Percentiles rank a stretch among this genome's conserved stretches.
phyloP scores from a whole-genome alignment of 2,113 vertebrate species.

The Ammodramus savannarum region DNA sequence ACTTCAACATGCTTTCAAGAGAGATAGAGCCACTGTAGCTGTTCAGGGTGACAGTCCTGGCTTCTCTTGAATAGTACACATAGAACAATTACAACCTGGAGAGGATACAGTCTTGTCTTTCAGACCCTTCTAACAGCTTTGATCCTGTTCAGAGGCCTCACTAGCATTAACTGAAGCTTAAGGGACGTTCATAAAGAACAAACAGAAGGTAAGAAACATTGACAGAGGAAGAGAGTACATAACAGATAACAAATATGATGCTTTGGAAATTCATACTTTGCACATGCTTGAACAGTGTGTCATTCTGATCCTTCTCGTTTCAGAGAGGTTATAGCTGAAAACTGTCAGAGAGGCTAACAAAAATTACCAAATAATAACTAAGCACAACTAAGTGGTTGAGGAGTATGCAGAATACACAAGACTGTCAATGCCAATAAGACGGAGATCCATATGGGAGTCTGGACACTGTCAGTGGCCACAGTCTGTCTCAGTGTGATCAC shows the following conservation, averaged over 20 bases:
- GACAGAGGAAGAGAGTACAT: neutral
- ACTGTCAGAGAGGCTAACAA: neutral
- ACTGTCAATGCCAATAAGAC: neutral
- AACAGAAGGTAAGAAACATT: neutral
- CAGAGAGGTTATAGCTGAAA: neutral
- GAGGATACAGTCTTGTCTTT: neutral
- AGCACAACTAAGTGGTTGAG: neutral
- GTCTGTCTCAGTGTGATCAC: neutral
- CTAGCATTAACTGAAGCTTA: neutral
- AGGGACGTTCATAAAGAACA: neutral
- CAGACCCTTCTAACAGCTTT: neutral
- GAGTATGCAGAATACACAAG: neutral
- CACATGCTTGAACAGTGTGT: neutral
- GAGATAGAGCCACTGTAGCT: neutral
- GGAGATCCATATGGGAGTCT: neutral
- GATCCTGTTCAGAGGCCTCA: neutral
- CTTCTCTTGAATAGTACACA: fast-evolving
- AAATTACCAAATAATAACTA: neutral
- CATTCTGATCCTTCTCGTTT: neutral
- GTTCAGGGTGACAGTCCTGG: neutral
- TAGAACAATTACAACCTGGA: neutral
- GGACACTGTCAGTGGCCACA: neutral
- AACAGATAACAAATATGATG: neutral
- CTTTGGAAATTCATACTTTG: neutral
- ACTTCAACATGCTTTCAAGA: neutral